These are phyloP conservation scores for Ctena decussata DNA, from an alignment of 2,888 invertebrate species.

Conservation along the genomic window DNA sequence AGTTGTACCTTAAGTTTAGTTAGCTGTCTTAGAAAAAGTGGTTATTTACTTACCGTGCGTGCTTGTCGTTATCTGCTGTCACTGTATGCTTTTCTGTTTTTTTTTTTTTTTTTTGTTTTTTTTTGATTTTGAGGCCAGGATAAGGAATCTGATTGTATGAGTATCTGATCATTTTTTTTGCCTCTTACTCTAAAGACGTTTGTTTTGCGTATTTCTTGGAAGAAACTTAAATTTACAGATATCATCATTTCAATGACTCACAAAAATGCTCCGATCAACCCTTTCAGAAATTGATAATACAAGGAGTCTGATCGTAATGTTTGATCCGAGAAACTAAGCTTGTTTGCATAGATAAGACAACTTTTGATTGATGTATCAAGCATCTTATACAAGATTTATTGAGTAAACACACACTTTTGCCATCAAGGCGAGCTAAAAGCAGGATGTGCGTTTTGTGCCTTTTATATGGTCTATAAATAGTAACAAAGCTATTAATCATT, in stretches of 20 bases:
- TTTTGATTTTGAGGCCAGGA: too few species aligned
- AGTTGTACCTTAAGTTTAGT: too few species aligned
- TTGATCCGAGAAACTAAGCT: neutral
- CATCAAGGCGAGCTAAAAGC: neutral
- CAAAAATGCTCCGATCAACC: neutral
- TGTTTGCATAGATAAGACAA: constrained; percentile 9
- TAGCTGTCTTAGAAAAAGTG: too few species aligned
- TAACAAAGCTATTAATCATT: neutral
- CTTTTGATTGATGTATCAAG: constrained; percentile 3
- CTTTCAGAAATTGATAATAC: neutral
- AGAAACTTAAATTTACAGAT: too few species aligned
- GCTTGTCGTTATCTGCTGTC: too few species aligned
- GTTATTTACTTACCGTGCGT: too few species aligned
- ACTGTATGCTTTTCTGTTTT: too few species aligned
- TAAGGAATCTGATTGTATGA: too few species aligned
- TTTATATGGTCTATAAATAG: neutral
- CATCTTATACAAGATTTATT: constrained; percentile 6
- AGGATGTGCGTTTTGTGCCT: neutral
- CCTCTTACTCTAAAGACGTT: too few species aligned
- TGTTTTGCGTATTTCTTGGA: too few species aligned
- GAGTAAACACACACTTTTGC: neutral
- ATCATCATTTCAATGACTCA: neutral
- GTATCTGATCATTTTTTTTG: too few species aligned
- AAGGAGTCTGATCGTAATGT: neutral
- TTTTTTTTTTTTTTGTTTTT: too few species aligned